Base-by-base conservation (phyloP, 2,113 vertebrate species). In the Microcebus lehilahytsara region DNA sequence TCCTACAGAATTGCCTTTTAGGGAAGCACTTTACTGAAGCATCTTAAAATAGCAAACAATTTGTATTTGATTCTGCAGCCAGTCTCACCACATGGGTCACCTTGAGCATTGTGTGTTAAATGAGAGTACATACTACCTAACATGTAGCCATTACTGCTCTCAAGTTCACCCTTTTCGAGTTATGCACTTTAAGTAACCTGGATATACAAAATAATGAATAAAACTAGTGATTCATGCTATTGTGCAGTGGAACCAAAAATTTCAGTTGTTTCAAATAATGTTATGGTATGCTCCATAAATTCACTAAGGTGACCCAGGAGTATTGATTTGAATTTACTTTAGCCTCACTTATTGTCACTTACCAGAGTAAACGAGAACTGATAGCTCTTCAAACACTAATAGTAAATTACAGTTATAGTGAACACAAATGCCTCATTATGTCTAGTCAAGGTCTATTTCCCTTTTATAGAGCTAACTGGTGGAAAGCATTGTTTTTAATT, bases 401-500 rank as follows among this genome's bases (percentile, higher is more conserved):
- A 93, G 97, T 96, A 97, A 98, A 98, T 98, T 96, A 97, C 85
- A 97, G 97, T 97, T 97, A 96, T 16, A 90, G 97, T 1, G 60
- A 98, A 98, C 96, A 97, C 97, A 97, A 95, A 97, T 97, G 98
- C 96, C 98, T 98, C 98, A 97, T 98, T 98, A 98, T 94, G 53
- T 85, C 96, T 51, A 96, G 98, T 98, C 98, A 98, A 97, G 98
- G 92, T 97, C 98, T 98, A 81, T 98, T 98, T 98, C 97, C 96
- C 92, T 91, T 95, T 97, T 96, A 95, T 17, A 77, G 97, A 16
- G 3, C 62, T 91, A 97, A 97, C 97, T 95, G 93, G 88, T 95
- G 49, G 92, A 96, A 97, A 97, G 81, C 72, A 40, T 96, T 97
- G 97, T 53, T 96, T 97, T 97, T 97, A 98, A 98, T 98, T 98